Percentiles rank a stretch among this genome's conserved stretches.
These are phyloP conservation scores for Leucoraja erinaceus DNA, from an alignment of 2,113 vertebrate species.

Conservation along the genomic window DNA sequence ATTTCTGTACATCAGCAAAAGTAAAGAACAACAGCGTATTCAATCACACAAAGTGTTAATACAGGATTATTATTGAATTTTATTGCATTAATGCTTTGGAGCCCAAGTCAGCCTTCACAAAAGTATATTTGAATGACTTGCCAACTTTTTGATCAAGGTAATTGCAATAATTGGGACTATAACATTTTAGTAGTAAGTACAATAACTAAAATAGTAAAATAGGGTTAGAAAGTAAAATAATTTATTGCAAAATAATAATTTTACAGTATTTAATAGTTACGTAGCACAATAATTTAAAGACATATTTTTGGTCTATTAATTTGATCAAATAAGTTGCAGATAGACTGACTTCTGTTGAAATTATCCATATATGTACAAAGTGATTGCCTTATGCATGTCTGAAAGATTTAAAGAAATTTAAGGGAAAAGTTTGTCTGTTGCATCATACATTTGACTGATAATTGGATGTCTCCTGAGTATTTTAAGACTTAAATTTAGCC, in stretches of 20 bases:
- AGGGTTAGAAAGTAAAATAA: neutral
- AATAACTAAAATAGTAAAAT: neutral
- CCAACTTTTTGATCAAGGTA: neutral
- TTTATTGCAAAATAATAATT: conserved; percentile 4
- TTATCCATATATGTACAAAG: neutral
- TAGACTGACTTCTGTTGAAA: neutral
- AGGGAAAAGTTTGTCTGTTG: neutral
- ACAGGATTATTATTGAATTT: neutral
- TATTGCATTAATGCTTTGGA: neutral
- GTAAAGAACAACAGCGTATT: neutral
- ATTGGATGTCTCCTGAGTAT: neutral
- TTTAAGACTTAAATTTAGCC: neutral
- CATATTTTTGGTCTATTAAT: neutral
- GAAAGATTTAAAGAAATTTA: neutral
- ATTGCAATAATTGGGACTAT: neutral
- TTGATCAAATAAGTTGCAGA: neutral
- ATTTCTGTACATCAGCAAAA: neutral
- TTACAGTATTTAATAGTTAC: neutral
- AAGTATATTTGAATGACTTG: neutral
- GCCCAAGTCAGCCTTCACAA: neutral
- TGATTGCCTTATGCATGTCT: conserved; percentile 14
- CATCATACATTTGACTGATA: neutral
- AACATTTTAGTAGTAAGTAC: neutral
- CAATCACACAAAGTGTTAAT: neutral
- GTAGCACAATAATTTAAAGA: conserved; percentile 19